A percentile compares a stretch with the other conserved stretches of the same genome.
phyloP scores from a whole-genome alignment of 2,888 invertebrate species.

The Leucania comma region DNA sequence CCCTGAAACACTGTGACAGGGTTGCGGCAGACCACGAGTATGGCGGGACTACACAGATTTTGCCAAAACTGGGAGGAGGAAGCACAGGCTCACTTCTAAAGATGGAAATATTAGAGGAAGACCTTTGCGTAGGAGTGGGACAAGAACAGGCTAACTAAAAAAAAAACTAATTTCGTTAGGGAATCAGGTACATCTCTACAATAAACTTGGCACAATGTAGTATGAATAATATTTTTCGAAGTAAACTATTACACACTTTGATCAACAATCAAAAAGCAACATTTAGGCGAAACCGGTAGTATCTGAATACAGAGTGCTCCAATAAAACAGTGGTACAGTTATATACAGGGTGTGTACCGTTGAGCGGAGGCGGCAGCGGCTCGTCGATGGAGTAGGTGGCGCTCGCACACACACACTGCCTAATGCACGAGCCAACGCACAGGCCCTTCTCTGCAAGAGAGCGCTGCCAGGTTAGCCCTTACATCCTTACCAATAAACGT shows the following conservation, averaged over 20 bases:
- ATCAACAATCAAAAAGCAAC: constrained; percentile 27
- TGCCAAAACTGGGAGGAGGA: no score
- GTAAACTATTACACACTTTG: not conserved
- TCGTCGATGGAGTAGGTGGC: constrained; percentile 84
- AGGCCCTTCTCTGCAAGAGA: constrained; percentile 86
- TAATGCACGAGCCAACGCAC: constrained; percentile 89
- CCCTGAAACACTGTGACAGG: no score
- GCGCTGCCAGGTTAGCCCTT: constrained; percentile 70
- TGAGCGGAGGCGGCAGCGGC: constrained; percentile 77
- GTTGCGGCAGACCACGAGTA: no score
- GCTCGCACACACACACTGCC: constrained; percentile 87
- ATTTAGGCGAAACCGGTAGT: constrained; percentile 19
- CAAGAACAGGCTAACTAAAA: no score
- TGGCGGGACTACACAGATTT: no score
- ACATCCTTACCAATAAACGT: constrained; percentile 41
- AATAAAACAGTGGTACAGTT: constrained; percentile 24
- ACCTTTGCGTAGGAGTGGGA: no score
- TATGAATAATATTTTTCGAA: not conserved
- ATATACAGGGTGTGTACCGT: constrained; percentile 75
- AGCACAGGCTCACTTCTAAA: no score
- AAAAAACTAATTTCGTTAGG: no score
- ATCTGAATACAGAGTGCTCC: constrained; percentile 27
- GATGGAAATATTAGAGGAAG: no score
- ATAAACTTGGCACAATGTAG: not conserved
- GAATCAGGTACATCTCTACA: not conserved